Evolutionary conservation across 2,888 invertebrate genomes (phyloP).

Genomic region (Axea sp.): DNA sequence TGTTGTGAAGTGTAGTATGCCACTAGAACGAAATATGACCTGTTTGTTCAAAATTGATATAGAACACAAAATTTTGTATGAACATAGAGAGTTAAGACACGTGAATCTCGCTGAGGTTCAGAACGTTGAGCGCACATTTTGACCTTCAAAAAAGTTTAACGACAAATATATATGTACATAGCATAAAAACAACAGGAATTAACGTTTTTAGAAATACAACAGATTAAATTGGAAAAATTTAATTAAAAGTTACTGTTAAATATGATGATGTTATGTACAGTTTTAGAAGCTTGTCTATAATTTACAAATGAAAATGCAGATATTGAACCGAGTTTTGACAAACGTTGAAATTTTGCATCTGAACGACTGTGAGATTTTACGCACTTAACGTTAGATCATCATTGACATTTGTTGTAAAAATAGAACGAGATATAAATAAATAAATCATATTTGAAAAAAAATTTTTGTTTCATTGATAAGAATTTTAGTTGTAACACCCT

Average conservation of each 20-base stretch:
- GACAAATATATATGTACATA: conserved; percentile 48
- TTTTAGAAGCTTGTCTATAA: conserved; percentile 44
- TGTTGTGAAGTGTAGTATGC: conserved; percentile 42
- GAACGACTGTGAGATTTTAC: conserved; percentile 57
- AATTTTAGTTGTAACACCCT: too few relatives aligned
- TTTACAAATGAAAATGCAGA: conserved; percentile 21
- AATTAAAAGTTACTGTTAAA: conserved; percentile 38
- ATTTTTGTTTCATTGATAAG: neutral
- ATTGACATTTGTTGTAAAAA: conserved; percentile 34
- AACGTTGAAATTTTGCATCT: conserved; percentile 42
- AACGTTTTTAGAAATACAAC: conserved; percentile 38
- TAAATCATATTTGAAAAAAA: conserved; percentile 28
- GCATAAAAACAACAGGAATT: conserved; percentile 41
- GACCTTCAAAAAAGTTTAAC: conserved; percentile 36
- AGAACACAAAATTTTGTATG: conserved; percentile 40
- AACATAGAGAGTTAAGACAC: conserved; percentile 50
- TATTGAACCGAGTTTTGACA: conserved; percentile 21
- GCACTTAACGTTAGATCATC: conserved; percentile 47
- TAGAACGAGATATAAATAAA: conserved; percentile 32
- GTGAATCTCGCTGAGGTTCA: conserved; percentile 56
- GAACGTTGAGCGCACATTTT: conserved; percentile 48
- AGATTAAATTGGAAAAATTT: conserved; percentile 20
- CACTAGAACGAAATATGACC: conserved; percentile 26
- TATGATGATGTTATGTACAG: conserved; percentile 46
- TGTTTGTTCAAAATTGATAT: conserved; percentile 42